Evolutionary conservation across 2,797 vertebrate species (phyloP), one percentile per base, ranked within the genome.

Genomic region (Octomys mimax): DNA sequence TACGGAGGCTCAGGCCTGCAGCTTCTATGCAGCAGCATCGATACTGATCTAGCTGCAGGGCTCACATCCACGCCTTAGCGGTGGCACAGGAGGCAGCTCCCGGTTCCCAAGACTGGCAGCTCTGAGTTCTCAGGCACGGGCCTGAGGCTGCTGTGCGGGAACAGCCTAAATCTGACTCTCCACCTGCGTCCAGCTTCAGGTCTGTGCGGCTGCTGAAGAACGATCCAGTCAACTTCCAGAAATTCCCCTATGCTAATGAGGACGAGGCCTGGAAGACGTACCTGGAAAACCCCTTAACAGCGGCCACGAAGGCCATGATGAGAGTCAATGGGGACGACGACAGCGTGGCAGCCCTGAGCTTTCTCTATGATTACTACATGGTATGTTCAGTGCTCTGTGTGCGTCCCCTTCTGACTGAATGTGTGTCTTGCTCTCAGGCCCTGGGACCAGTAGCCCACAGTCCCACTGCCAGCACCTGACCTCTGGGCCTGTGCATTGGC

Each of bases 311-410:
- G 96, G 97, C 99, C 33, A 99, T 99, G 99, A 98, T 99, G 98
- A 99, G 99, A 96, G 99, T 99, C 62, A 99, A 99, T 0, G 99
- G 99, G 0, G 99, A 99, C 0, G 99, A 99, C 0, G 99, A 99
- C 97, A 98, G 99, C 0, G 99, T 99, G 36, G 98, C 99, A 0
- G 99, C 99, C 22, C 88, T 99, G 77, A 99, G 99, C 89, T 99
- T 99, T 97, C 99, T 99, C 95, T 99, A 99, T 0, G 99, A 99
- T 92, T 99, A 99, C 96, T 99, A 99, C 98, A 99, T 99, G 99
- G 99, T 99, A 98, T 0, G 49, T 49, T 49, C 42, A 42, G 42
- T 42, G 42, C 42, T 42, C 42, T 42, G 42, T 42, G 42, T 42
- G 42, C 0, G 64, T 1, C 9, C 52, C 24, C 3, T 26, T 21